A percentile compares a stretch with the other conserved stretches of the same genome.
phyloP scores from a whole-genome alignment of 2,888 invertebrate genomes.

The Lymantria monacha region DNA sequence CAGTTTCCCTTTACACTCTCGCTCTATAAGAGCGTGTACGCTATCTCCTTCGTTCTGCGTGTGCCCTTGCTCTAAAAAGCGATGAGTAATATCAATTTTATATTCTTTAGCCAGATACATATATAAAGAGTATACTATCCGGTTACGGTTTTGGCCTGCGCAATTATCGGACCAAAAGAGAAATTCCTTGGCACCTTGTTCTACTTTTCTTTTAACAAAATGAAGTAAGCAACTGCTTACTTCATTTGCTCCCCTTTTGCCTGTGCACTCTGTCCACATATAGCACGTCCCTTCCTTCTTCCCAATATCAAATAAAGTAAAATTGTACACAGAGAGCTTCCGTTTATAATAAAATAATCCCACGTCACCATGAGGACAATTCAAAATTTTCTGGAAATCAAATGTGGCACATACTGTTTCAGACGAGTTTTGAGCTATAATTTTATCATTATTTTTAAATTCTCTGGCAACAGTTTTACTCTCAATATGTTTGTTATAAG shows the following conservation, averaged over 20 bases:
- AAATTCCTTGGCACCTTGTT: slow-evolving; percentile 1
- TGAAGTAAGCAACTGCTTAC: slow-evolving; percentile 11
- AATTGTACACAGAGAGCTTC: slow-evolving; percentile 12
- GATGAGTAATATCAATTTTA: slow-evolving; percentile 16
- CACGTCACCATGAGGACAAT: slow-evolving; percentile 13
- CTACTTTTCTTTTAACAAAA: slow-evolving; percentile 4
- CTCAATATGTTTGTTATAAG: slow-evolving; percentile 3
- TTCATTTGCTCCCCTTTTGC: slow-evolving; percentile 13
- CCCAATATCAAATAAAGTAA: slow-evolving; percentile 12
- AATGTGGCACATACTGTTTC: slow-evolving; percentile 7
- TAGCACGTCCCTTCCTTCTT: slow-evolving; percentile 12
- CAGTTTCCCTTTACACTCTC: slow-evolving; percentile 8
- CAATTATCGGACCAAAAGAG: slow-evolving; percentile 16
- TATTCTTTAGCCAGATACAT: slow-evolving; percentile 1
- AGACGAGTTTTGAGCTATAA: slow-evolving; percentile 1
- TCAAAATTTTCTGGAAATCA: slow-evolving; percentile 20
- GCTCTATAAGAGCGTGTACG: slow-evolving; percentile 27
- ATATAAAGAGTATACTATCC: slow-evolving; percentile 15
- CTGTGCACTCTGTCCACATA: slow-evolving; percentile 12
- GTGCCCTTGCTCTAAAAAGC: slow-evolving; percentile 33
- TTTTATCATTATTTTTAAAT: slow-evolving; percentile 8
- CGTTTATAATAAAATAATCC: slow-evolving; percentile 20
- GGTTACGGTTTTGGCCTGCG: slow-evolving; percentile 18
- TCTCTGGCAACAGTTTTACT: slow-evolving; percentile 6
- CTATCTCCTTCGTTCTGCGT: slow-evolving; percentile 36